A percentile compares a stretch with the other conserved stretches of the same genome.
These are phyloP conservation scores for Brachymystax lenok DNA, from an alignment of 2,797 vertebrate genomes.

Conservation along the genomic window DNA sequence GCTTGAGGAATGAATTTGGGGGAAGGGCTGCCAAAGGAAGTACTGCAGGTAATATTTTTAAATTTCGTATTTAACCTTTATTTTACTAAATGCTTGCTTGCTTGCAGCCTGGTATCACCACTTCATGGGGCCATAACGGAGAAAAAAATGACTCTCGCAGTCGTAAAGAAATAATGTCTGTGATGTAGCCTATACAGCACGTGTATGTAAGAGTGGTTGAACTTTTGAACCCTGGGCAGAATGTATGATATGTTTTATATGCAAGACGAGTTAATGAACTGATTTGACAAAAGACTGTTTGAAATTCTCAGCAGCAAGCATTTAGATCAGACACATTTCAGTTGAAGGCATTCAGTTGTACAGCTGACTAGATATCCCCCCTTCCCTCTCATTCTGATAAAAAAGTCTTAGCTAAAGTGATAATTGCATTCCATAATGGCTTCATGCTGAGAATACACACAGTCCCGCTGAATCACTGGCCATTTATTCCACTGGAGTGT, in stretches of 20 bases:
- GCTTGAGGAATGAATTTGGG: slow-evolving; percentile 57
- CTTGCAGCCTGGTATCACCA: slow-evolving; percentile 47
- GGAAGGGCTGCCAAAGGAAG: slow-evolving; percentile 57
- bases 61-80: too few relatives aligned
- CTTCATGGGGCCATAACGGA: slow-evolving; percentile 59
- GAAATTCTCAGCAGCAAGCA: background rate
- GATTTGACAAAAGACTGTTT: slow-evolving; percentile 32
- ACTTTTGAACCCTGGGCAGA: slow-evolving; percentile 29
- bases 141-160: slow-evolving; percentile 53
- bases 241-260: slow-evolving; percentile 4
- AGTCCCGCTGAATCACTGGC: slow-evolving; percentile 59
- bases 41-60: slow-evolving; percentile 39
- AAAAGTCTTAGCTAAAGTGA: slow-evolving; percentile 64
- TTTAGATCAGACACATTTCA: background rate
- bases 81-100: too few relatives aligned
- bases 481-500: slow-evolving; percentile 60
- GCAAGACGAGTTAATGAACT: slow-evolving; percentile 22
- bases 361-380: too few relatives aligned
- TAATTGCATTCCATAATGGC: slow-evolving; percentile 75
- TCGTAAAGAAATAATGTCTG: slow-evolving; percentile 48
- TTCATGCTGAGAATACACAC: slow-evolving; percentile 64
- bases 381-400: slow-evolving; percentile 36
- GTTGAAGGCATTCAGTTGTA: too few relatives aligned
- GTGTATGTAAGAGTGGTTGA: slow-evolving; percentile 22
- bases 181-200: background rate